phyloP scores from a whole-genome alignment of 2,113 vertebrate species.

The Xenopus laevis region DNA sequence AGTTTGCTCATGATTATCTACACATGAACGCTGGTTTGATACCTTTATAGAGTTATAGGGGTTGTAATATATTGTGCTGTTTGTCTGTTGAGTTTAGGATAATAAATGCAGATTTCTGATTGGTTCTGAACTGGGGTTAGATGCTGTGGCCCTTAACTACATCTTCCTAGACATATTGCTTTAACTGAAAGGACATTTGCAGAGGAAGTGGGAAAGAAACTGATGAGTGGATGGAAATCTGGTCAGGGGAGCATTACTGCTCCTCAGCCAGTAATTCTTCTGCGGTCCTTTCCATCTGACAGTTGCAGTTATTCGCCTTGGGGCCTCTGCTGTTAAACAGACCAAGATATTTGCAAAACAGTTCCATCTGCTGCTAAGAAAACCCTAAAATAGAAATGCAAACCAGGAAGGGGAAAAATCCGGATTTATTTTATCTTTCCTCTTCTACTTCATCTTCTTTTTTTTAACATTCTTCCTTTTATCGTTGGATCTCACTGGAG shows the following conservation, averaged over 20 bases:
- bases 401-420: neutral
- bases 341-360: slow-evolving; percentile 8
- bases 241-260: slow-evolving; percentile 1
- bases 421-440: too few relatives aligned
- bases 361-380: slow-evolving; percentile 26
- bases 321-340: slow-evolving; percentile 22
- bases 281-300: slow-evolving; percentile 30
- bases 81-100: too few relatives aligned
- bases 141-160: too few relatives aligned
- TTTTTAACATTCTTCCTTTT: too few relatives aligned
- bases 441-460: too few relatives aligned
- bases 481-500: too few relatives aligned
- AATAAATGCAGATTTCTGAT: too few relatives aligned
- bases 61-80: too few relatives aligned
- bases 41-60: too few relatives aligned
- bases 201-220: slow-evolving; percentile 36
- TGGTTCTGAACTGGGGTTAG: too few relatives aligned
- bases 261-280: slow-evolving; percentile 27
- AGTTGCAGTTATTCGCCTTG: slow-evolving; percentile 34
- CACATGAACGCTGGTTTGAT: too few relatives aligned
- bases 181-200: slow-evolving; percentile 28
- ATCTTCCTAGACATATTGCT: neutral
- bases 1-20: too few relatives aligned
- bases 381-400: slow-evolving; percentile 25
- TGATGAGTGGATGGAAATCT: slow-evolving; percentile 30